Evolutionary conservation across 1,140 invertebrate species (phyloP).

Genomic region (Bombus waltoni): DNA sequence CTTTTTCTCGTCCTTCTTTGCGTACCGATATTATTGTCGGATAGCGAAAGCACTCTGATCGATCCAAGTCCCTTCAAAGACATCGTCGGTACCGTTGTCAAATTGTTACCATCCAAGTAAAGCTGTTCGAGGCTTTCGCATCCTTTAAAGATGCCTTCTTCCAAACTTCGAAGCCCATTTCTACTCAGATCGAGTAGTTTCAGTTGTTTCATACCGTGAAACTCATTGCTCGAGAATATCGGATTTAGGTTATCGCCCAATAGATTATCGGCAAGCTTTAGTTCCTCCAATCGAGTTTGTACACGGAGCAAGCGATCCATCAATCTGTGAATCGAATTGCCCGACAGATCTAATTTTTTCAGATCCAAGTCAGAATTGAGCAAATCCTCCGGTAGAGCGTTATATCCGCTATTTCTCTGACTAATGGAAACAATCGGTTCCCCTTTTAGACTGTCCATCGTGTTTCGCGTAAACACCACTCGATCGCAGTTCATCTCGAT

Average conservation of each 20-base stretch:
- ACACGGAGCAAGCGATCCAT: constrained; percentile 89
- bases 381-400: constrained; percentile 86
- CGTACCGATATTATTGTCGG: constrained; percentile 91
- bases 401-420: constrained; percentile 90
- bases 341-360: constrained; percentile 90
- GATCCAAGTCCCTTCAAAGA: constrained; percentile 90
- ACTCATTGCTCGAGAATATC: constrained; percentile 93
- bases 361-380: constrained; percentile 85
- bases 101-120: constrained; percentile 90
- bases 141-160: constrained; percentile 93
- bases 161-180: constrained; percentile 90
- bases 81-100: constrained; percentile 88
- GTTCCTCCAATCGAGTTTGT: constrained; percentile 86
- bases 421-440: constrained; percentile 90
- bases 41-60: constrained; percentile 88
- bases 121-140: constrained; percentile 91
- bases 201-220: constrained; percentile 89
- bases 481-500: constrained; percentile 91
- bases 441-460: constrained; percentile 88
- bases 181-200: constrained; percentile 89
- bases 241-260: constrained; percentile 94
- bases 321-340: constrained; percentile 90
- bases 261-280: constrained; percentile 90
- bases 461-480: constrained; percentile 90
- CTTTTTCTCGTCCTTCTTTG: not conserved